Percentiles rank a stretch among this genome's conserved stretches.
Conservation (phyloP, 2,113 vertebrate species). For the Heterocephalus glaber region DNA sequence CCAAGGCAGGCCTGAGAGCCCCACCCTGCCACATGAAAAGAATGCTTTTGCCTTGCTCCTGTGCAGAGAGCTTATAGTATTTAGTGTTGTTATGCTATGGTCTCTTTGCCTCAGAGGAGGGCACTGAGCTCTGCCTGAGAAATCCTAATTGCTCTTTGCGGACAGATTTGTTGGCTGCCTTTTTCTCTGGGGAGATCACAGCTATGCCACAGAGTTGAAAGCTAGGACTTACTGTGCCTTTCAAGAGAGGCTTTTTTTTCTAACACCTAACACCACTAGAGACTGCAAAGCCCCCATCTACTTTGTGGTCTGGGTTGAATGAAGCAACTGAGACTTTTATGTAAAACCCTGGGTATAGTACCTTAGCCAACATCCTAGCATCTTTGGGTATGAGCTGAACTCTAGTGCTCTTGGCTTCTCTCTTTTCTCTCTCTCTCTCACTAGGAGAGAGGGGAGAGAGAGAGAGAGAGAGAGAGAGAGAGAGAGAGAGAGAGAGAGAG, state of each 20-base stretch:
- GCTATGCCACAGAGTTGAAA: constrained; percentile 58
- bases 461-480: neutral
- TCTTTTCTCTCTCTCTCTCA: neutral
- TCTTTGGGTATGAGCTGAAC: constrained; percentile 13
- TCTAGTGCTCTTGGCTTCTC: neutral
- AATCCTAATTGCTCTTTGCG: constrained; percentile 61
- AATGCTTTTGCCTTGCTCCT: constrained; percentile 57
- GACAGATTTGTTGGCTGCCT: constrained; percentile 48
- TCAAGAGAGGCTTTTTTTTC: constrained; percentile 46
- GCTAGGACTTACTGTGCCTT: constrained; percentile 49
- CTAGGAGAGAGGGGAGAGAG: neutral
- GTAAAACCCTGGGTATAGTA: neutral
- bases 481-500: neutral
- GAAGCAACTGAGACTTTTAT: constrained; percentile 21
- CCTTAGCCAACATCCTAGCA: neutral
- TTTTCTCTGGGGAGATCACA: constrained; percentile 53
- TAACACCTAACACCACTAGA: neutral
- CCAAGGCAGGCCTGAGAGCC: constrained; percentile 41
- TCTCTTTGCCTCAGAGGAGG: constrained; percentile 39
- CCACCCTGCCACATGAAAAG: constrained; percentile 59
- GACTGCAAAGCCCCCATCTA: neutral
- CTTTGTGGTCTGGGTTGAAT: constrained; percentile 3
- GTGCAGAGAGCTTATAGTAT: constrained; percentile 13
- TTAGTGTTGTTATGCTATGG: constrained; percentile 41
- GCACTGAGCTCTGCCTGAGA: constrained; percentile 60